A percentile compares a stretch with the other conserved stretches of the same genome.
phyloP scores from a whole-genome alignment of 2,113 vertebrate genomes.

The Pomatorhinus ruficollis region DNA sequence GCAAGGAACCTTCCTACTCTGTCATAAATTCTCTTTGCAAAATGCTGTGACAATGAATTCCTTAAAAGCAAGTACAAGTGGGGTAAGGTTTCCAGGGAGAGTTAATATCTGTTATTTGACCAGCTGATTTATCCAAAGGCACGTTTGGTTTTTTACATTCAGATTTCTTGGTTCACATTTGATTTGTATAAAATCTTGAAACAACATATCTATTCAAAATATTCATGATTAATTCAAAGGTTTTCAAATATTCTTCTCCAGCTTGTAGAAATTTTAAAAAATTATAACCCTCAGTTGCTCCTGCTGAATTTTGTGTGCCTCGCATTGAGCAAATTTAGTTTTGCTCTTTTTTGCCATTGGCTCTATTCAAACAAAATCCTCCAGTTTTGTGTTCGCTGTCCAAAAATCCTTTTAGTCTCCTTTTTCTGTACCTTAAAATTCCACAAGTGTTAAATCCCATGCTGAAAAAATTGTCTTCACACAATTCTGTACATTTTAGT shows the following conservation, averaged over 20 bases:
- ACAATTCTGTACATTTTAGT: not conserved
- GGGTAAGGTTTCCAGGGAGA: conserved; percentile 3
- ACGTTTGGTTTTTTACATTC: not conserved
- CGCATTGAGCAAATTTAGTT: not conserved
- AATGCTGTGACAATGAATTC: not conserved
- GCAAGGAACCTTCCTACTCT: not conserved
- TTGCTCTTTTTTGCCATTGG: not conserved
- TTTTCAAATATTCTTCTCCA: conserved; percentile 9
- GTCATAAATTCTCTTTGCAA: conserved; percentile 17
- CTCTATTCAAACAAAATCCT: not conserved
- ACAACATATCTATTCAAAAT: not conserved
- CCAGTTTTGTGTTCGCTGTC: not conserved
- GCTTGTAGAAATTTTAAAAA: not conserved
- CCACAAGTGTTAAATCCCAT: not conserved
- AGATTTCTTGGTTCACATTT: not conserved
- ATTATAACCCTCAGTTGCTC: not conserved
- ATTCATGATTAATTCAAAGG: not conserved
- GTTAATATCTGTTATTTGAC: conserved; percentile 25
- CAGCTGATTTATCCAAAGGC: conserved; percentile 14
- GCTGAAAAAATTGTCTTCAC: not conserved
- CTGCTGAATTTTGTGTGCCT: not conserved
- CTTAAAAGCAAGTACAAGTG: conserved; percentile 15
- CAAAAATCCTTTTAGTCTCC: conserved; percentile 23
- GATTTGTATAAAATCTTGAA: not conserved
- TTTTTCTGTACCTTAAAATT: not conserved